These are phyloP conservation scores for Mohoua ochrocephala DNA, from an alignment of 2,113 vertebrate species.

Conservation along the genomic window DNA sequence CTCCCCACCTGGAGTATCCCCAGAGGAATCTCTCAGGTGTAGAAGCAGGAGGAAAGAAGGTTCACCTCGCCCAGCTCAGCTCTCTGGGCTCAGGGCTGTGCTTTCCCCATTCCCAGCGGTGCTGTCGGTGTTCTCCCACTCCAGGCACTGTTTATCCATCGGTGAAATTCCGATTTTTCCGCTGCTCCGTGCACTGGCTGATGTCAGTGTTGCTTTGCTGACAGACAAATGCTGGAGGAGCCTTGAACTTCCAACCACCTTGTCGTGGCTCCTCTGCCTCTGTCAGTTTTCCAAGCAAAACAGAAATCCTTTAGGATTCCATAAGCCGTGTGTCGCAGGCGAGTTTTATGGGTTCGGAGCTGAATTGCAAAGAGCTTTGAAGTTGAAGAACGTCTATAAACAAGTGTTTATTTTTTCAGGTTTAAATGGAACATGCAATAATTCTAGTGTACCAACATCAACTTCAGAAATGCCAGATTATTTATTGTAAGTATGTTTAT, in stretches of 20 bases:
- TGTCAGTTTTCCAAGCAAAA: not conserved
- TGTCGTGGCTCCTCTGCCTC: not conserved
- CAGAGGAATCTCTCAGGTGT: fast-evolving
- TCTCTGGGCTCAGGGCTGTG: not conserved
- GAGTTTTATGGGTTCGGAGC: not conserved
- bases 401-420: conserved; percentile 42
- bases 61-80: not conserved
- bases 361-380: not conserved
- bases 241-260: not conserved
- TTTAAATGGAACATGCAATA: conserved; percentile 85
- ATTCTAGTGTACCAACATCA: conserved; percentile 79
- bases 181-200: not conserved
- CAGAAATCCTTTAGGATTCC: not conserved
- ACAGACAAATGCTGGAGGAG: not conserved
- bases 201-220: not conserved
- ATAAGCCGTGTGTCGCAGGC: not conserved
- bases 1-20: not conserved
- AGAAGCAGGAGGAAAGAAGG: fast-evolving
- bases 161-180: not conserved
- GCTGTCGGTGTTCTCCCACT: not conserved
- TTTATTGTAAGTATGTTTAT: conserved; percentile 83
- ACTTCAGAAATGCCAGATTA: conserved; percentile 88
- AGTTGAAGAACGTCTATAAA: not conserved
- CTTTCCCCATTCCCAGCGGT: not conserved
- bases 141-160: not conserved